Percentiles rank a stretch among this genome's conserved stretches.
Conservation (phyloP, 2,113 vertebrate species). For the Scalopus aquaticus region DNA sequence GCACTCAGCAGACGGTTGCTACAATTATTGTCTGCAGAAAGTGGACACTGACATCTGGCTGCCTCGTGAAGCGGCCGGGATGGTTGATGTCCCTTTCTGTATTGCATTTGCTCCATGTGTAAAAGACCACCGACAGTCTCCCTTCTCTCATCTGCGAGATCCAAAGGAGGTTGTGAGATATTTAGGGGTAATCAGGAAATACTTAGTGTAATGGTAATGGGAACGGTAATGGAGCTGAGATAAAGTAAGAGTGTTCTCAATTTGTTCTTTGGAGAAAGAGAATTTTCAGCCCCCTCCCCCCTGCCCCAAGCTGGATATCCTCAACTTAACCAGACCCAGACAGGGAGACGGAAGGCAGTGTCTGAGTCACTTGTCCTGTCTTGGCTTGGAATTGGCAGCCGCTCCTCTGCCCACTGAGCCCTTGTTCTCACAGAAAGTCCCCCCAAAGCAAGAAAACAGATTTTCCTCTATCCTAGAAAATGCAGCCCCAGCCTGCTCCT, state of each 20-base stretch:
- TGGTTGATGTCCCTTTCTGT: rapidly evolving
- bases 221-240: not conserved
- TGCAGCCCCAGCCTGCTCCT: constrained; percentile 1
- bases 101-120: not conserved
- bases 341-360: not conserved
- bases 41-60: rapidly evolving
- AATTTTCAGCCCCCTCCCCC: not conserved
- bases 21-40: not conserved
- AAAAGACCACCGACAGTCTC: not conserved
- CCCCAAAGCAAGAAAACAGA: not conserved
- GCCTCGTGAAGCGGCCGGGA: not conserved
- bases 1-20: not conserved
- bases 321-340: not conserved
- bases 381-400: not conserved
- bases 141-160: not conserved
- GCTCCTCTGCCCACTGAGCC: not conserved
- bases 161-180: not conserved
- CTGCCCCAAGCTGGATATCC: not conserved
- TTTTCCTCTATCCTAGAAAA: constrained; percentile 34
- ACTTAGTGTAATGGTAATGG: not conserved
- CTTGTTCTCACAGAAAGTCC: not conserved
- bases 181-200: not conserved
- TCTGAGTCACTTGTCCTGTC: not conserved
- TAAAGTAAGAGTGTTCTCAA: not conserved
- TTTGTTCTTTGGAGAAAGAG: not conserved